Evolutionary conservation across 1,140 invertebrate species (phyloP).

Genomic region (Propsilocerus akamusi): DNA sequence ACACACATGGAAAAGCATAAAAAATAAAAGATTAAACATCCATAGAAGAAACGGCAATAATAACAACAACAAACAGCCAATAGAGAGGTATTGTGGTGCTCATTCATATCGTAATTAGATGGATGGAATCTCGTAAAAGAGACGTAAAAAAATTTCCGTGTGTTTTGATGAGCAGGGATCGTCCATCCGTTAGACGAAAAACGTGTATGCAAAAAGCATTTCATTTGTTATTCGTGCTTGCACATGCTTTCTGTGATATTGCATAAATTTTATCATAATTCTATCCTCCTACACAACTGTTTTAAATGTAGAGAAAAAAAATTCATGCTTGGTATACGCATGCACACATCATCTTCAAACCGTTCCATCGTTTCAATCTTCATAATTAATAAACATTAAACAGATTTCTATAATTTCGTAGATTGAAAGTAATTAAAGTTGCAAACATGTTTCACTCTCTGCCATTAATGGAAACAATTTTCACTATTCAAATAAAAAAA

Average conservation of each 20-base stretch:
- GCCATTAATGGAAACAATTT: neutral
- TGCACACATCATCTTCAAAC: neutral
- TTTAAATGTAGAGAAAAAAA: neutral
- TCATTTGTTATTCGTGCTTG: neutral
- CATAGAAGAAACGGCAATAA: no score
- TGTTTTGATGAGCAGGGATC: no score
- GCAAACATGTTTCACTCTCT: neutral
- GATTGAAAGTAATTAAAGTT: neutral
- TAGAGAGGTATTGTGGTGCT: no score
- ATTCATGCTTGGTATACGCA: neutral
- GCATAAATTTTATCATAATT: neutral
- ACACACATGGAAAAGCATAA: no score
- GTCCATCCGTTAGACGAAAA: no score
- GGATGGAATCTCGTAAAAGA: no score
- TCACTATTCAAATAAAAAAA: no score
- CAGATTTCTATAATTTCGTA: conserved; percentile 1
- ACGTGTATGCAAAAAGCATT: neutral
- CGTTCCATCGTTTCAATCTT: neutral
- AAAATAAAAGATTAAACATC: no score
- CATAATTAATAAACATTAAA: conserved; percentile 1
- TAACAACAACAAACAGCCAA: no score
- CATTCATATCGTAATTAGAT: no score
- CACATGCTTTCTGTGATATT: neutral
- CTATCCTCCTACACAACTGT: neutral
- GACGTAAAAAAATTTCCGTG: no score